These are phyloP conservation scores for Paraescarpia echinospica DNA, from an alignment of 1,140 invertebrate genomes.

Conservation along the genomic window DNA sequence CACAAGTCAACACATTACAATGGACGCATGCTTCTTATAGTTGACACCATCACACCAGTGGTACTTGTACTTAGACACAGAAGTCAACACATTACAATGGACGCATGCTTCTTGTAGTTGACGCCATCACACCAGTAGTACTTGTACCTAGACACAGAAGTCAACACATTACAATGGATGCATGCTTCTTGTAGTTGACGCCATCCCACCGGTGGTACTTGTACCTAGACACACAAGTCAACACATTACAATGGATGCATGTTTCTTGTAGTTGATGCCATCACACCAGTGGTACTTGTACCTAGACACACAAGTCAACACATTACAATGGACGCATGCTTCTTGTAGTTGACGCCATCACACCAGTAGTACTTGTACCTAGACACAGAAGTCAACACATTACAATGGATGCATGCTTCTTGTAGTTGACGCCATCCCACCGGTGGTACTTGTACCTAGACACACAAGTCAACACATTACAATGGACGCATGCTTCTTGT, in stretches of 20 bases:
- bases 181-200: constrained; percentile 73
- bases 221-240: constrained; percentile 62
- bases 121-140: constrained; percentile 91
- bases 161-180: not conserved
- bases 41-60: constrained; percentile 85
- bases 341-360: constrained; percentile 82
- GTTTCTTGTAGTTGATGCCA: no score
- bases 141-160: constrained; percentile 69
- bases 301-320: no score
- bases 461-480: no score
- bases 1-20: constrained; percentile 7
- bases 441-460: constrained; percentile 85
- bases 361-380: constrained; percentile 92
- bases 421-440: constrained; percentile 83
- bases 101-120: constrained; percentile 74
- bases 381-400: constrained; percentile 18
- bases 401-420: constrained; percentile 64
- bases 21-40: constrained; percentile 72
- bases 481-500: constrained; percentile 70
- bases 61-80: constrained; percentile 75
- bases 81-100: no score
- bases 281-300: no score
- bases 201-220: constrained; percentile 95
- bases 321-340: constrained; percentile 58
- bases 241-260: no score